Evolutionary conservation across 1,140 invertebrate genomes (phyloP).

Genomic region (Mylabris phalerata): DNA sequence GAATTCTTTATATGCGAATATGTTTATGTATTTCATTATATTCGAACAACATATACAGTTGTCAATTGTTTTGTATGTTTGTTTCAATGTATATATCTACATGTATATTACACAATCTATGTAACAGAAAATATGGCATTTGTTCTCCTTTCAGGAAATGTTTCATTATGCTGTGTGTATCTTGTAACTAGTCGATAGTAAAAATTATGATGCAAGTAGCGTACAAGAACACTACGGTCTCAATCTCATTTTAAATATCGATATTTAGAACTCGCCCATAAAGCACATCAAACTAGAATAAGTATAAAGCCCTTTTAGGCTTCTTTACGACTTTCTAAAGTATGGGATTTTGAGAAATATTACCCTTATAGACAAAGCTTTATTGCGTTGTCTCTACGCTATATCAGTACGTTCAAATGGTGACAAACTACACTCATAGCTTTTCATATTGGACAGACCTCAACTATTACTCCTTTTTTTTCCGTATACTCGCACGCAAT

Average conservation of each 20-base stretch:
- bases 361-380: slow-evolving; percentile 37
- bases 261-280: slow-evolving; percentile 18
- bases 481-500: too few relatives aligned
- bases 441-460: slow-evolving; percentile 26
- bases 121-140: slow-evolving; percentile 11
- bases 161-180: slow-evolving; percentile 5
- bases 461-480: neutral
- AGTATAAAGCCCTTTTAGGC: slow-evolving; percentile 32
- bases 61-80: too few relatives aligned
- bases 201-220: slow-evolving; percentile 14
- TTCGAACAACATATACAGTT: too few relatives aligned
- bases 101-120: neutral
- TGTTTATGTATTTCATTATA: too few relatives aligned
- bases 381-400: slow-evolving; percentile 28
- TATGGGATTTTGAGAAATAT: slow-evolving; percentile 38
- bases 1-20: too few relatives aligned
- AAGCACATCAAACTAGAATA: slow-evolving; percentile 27
- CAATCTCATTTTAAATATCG: slow-evolving; percentile 22
- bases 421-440: slow-evolving; percentile 33
- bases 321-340: slow-evolving; percentile 39
- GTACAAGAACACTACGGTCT: slow-evolving; percentile 2
- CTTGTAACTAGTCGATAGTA: neutral
- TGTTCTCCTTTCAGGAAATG: slow-evolving; percentile 12
- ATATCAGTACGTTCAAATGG: slow-evolving; percentile 35
- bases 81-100: too few relatives aligned